phyloP scores from a whole-genome alignment of 1,140 invertebrate species.

The Camponotus floridanus region DNA sequence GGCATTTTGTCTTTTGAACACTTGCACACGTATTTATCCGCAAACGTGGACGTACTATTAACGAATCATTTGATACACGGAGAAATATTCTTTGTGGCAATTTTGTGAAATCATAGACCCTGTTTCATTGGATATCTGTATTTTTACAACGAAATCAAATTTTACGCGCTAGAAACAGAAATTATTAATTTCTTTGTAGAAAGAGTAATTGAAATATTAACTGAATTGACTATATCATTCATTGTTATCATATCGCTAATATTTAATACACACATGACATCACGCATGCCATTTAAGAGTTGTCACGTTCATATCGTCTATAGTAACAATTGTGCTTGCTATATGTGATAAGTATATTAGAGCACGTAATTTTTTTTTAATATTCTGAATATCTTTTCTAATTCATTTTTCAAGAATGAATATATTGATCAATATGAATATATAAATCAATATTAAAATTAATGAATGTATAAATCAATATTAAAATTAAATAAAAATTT shows the following conservation, averaged over 20 bases:
- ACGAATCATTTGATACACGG: neutral
- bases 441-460: neutral
- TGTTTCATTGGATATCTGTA: neutral
- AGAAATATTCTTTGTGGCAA: neutral
- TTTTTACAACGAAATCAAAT: neutral
- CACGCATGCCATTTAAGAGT: constrained; percentile 2
- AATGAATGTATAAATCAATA: neutral
- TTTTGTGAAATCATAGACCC: neutral
- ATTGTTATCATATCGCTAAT: constrained; percentile 9
- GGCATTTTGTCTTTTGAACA: constrained; percentile 72
- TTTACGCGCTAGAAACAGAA: constrained; percentile 42
- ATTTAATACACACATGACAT: neutral
- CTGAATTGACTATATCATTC: constrained; percentile 5
- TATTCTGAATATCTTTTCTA: neutral
- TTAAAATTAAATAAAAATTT: constrained; percentile 8
- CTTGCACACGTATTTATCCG: constrained; percentile 72
- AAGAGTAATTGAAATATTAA: constrained; percentile 26
- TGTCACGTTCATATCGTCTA: neutral
- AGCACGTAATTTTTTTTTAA: neutral
- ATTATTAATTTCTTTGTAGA: neutral
- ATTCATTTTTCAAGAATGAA: neutral
- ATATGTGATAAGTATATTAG: constrained; percentile 1
- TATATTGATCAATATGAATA: neutral
- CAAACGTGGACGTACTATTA: constrained; percentile 61
- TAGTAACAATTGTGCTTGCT: neutral